Evolutionary conservation across 2,888 invertebrate genomes (phyloP).

Genomic region (Pterostichus niger): DNA sequence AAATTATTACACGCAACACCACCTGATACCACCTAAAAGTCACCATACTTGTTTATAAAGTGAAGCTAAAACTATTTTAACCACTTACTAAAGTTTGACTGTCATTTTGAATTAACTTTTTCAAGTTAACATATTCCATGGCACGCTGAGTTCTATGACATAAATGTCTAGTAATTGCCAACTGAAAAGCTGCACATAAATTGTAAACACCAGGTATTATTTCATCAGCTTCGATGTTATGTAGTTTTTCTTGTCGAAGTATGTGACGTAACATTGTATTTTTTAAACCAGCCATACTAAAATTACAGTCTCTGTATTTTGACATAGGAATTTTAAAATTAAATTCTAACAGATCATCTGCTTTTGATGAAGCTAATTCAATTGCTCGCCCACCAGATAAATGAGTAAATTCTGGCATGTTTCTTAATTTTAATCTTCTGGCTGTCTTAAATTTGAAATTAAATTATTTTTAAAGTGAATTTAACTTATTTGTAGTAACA

Average conservation of each 20-base stretch:
- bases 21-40: conserved; percentile 90
- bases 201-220: conserved; percentile 88
- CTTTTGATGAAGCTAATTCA: conserved; percentile 87
- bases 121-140: conserved; percentile 84
- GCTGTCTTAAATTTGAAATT: conserved; percentile 80
- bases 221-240: conserved; percentile 81
- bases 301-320: conserved; percentile 88
- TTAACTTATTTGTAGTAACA: not conserved
- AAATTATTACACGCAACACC: conserved; percentile 97
- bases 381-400: conserved; percentile 92
- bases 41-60: conserved; percentile 5
- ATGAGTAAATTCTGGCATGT: conserved; percentile 85
- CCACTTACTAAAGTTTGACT: conserved; percentile 80
- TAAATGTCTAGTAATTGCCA: conserved; percentile 87
- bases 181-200: conserved; percentile 92
- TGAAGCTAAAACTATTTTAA: conserved; percentile 34
- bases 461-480: conserved; percentile 2
- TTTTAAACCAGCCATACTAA: conserved; percentile 93
- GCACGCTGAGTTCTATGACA: conserved; percentile 91
- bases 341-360: conserved; percentile 83
- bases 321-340: conserved; percentile 84
- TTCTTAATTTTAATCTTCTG: conserved; percentile 89
- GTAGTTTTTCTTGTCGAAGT: conserved; percentile 80
- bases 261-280: conserved; percentile 81
- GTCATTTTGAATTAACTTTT: conserved; percentile 81